These are phyloP conservation scores for Rhynchonycteris naso DNA, from an alignment of 2,797 vertebrate genomes.

Conservation along the genomic window DNA sequence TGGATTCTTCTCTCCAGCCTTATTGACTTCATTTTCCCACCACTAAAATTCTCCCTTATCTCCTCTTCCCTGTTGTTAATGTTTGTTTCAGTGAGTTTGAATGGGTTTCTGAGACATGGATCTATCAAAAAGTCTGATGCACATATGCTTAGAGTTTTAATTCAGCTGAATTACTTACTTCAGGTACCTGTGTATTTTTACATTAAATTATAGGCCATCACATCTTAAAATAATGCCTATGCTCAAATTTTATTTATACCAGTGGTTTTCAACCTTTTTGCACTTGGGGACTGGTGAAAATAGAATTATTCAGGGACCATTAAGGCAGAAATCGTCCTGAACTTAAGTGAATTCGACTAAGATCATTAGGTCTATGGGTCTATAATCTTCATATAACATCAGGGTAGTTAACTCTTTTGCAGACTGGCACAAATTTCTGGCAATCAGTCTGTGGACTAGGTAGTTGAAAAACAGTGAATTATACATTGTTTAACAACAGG, in stretches of 20 bases:
- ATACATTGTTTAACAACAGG: neutral
- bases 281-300: too few relatives aligned
- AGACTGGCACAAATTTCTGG: too few relatives aligned
- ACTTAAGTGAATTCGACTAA: too few relatives aligned
- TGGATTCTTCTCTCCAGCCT: neutral
- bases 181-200: neutral
- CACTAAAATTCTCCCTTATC: neutral
- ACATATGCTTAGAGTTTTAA: neutral
- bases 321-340: too few relatives aligned
- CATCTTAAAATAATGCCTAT: constrained; percentile 29
- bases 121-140: neutral
- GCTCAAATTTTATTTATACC: neutral
- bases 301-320: too few relatives aligned
- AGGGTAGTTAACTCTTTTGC: too few relatives aligned
- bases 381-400: too few relatives aligned
- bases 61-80: neutral
- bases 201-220: neutral
- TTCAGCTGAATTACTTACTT: neutral
- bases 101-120: neutral
- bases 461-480: neutral
- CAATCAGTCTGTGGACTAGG: too few relatives aligned
- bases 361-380: too few relatives aligned
- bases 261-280: too few relatives aligned
- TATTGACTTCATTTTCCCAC: neutral
- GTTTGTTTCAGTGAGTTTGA: neutral